These are phyloP conservation scores for Pseudopodoces humilis DNA, from an alignment of 2,113 vertebrate genomes.

Conservation along the genomic window DNA sequence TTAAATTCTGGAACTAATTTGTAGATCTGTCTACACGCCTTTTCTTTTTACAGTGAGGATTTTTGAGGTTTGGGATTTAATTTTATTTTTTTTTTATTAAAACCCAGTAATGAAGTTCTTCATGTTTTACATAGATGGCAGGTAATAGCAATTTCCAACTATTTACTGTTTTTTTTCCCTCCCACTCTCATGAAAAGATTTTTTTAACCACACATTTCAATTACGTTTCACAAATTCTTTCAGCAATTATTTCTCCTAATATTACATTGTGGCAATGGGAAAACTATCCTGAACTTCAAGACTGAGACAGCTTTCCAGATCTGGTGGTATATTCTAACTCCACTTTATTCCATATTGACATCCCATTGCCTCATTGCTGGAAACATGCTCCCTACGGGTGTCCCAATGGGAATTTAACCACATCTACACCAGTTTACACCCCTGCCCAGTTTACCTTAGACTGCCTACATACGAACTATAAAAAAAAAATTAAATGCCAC, in stretches of 20 bases:
- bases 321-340: not conserved
- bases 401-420: not conserved
- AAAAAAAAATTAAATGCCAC: not conserved
- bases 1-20: not conserved
- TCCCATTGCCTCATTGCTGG: rapidly evolving
- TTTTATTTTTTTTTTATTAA: not conserved
- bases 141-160: not conserved
- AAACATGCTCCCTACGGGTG: not conserved
- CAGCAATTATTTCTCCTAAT: not conserved
- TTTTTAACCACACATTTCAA: not conserved
- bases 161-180: not conserved
- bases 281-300: not conserved
- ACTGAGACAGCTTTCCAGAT: not conserved
- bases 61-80: not conserved
- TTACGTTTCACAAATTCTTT: not conserved
- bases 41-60: not conserved
- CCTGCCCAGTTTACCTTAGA: not conserved
- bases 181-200: not conserved
- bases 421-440: not conserved
- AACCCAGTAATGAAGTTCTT: not conserved
- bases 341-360: not conserved
- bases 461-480: not conserved
- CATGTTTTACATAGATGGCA: not conserved
- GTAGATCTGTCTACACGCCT: not conserved
- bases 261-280: not conserved